Conservation (phyloP, 2,113 vertebrate genomes). For the Elephas maximus region DNA sequence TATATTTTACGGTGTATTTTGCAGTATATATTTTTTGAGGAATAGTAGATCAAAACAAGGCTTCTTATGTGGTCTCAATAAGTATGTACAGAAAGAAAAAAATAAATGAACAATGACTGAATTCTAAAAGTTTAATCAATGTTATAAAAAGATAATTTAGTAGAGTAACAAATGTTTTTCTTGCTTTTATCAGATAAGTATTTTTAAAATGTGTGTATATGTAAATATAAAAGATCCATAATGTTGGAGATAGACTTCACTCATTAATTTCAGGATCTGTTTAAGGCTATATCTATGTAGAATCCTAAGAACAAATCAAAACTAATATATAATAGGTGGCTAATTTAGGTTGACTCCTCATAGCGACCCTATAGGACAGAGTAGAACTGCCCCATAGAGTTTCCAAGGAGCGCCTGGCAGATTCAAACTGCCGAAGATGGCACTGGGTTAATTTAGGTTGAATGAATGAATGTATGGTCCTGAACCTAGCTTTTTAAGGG, state of each 20-base stretch:
- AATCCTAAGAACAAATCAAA: neutral
- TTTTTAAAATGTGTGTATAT: neutral
- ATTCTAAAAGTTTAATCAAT: conserved; percentile 17
- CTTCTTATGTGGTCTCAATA: neutral
- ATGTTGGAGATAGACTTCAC: neutral
- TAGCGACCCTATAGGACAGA: no score
- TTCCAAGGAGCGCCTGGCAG: no score
- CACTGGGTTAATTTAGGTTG: neutral
- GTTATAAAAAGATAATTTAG: conserved; percentile 32
- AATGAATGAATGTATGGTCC: neutral
- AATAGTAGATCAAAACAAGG: neutral
- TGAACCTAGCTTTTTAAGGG: neutral
- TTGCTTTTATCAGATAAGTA: conserved; percentile 19
- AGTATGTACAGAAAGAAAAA: neutral
- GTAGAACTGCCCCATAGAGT: no score
- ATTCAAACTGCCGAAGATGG: no score
- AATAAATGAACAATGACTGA: neutral
- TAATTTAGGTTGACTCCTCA: neutral
- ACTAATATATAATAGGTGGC: neutral
- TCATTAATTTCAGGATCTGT: neutral
- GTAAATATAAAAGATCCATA: neutral
- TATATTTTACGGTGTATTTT: conserved; percentile 25
- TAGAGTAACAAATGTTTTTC: neutral
- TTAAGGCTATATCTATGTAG: neutral
- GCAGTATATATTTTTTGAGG: neutral